Percentiles rank a stretch among this genome's conserved stretches.
Evolutionary conservation across 2,113 vertebrate genomes (phyloP).

Genomic region (Craseonycteris thonglongyai): DNA sequence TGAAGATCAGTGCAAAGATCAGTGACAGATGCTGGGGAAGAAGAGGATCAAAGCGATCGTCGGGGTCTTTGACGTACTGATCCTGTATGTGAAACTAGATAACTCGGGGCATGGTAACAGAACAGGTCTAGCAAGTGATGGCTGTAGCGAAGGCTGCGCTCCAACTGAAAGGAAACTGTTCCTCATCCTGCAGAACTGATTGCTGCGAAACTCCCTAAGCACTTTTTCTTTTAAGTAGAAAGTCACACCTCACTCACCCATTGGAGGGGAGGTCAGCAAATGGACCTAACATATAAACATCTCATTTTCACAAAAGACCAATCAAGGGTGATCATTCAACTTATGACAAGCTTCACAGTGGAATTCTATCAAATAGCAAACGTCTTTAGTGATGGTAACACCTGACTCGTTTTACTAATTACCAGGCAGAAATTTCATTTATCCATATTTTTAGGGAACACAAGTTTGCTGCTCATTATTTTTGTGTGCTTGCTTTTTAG

Average conservation of each 20-base stretch:
- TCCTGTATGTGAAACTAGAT: neutral
- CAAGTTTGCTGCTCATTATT: neutral
- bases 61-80: neutral
- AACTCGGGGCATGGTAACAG: fast-evolving
- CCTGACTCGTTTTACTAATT: neutral
- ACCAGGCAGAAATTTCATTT: neutral
- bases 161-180: neutral
- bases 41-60: neutral
- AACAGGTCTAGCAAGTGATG: neutral
- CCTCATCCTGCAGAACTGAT: neutral
- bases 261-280: neutral
- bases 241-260: neutral
- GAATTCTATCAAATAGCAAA: neutral
- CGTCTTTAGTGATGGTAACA: neutral
- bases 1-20: too few species aligned
- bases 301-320: neutral
- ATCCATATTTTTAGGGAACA: neutral
- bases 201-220: neutral
- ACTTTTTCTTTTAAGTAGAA: neutral
- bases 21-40: neutral
- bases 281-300: neutral
- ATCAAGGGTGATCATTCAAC: neutral
- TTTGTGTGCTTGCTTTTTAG: neutral
- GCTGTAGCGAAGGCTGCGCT: fast-evolving
- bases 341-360: neutral